Evolutionary conservation across 2,113 vertebrate genomes (phyloP).

Genomic region (Albula glossodonta): DNA sequence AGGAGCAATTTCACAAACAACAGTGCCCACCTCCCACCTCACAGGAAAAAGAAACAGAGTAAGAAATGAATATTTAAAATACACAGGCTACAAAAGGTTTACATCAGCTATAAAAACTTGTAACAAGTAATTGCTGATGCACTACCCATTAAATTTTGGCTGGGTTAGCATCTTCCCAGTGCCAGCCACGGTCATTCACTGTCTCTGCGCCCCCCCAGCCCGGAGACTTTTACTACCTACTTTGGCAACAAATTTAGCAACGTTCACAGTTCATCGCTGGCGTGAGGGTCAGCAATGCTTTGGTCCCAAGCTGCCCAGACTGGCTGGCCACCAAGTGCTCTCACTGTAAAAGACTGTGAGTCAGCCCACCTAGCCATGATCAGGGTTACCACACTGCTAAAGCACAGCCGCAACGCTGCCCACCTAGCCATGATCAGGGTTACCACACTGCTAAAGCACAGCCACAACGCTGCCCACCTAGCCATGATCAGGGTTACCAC

Average conservation of each 20-base stretch:
- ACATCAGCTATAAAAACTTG: not conserved
- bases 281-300: constrained; percentile 14
- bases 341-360: constrained; percentile 34
- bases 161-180: not conserved
- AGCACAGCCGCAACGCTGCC: constrained; percentile 28
- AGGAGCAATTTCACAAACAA: too few relatives aligned
- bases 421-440: too few relatives aligned
- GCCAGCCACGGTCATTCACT: not conserved
- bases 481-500: too few relatives aligned
- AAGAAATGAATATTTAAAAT: not conserved
- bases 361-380: not conserved
- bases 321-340: constrained; percentile 34
- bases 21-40: too few relatives aligned
- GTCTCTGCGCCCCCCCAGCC: not conserved
- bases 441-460: too few relatives aligned
- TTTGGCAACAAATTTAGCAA: constrained; percentile 30
- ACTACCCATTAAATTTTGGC: not conserved
- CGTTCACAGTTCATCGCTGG: constrained; percentile 4
- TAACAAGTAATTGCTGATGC: not conserved
- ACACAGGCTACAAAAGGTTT: not conserved
- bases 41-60: too few relatives aligned
- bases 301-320: not conserved
- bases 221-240: not conserved
- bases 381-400: constrained; percentile 26
- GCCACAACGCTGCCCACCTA: too few relatives aligned